A percentile compares a stretch with the other conserved stretches of the same genome.
phyloP scores from a whole-genome alignment of 2,888 invertebrate genomes.

The Argyresthia goedartella region DNA sequence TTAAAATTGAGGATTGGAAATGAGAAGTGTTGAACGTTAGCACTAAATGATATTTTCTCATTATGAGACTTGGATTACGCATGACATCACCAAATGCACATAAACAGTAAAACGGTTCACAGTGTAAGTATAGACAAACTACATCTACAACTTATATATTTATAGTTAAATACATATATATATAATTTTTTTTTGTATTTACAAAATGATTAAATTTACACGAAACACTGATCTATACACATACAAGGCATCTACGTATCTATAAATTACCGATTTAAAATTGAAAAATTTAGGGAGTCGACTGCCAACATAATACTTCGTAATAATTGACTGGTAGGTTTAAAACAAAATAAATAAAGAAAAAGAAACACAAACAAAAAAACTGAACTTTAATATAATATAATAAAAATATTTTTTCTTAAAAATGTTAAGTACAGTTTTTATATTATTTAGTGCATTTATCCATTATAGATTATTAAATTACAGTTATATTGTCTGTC shows the following conservation, averaged over 20 bases:
- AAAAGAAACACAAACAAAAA: constrained; percentile 25
- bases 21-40: too few relatives aligned
- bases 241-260: constrained; percentile 12
- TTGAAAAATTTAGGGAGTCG: constrained; percentile 69
- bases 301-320: constrained; percentile 26
- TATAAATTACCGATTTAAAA: constrained; percentile 36
- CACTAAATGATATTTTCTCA: too few relatives aligned
- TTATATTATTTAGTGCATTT: constrained; percentile 11
- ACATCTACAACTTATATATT: not conserved
- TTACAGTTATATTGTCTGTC: constrained; percentile 40
- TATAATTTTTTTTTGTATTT: not conserved
- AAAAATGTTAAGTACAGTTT: not conserved
- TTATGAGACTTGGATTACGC: too few relatives aligned
- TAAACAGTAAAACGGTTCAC: not conserved
- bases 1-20: too few relatives aligned
- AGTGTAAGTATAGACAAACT: not conserved
- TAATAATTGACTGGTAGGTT: constrained; percentile 63
- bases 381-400: constrained; percentile 5
- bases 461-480: constrained; percentile 13
- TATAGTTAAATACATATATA: too few relatives aligned
- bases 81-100: too few relatives aligned
- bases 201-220: not conserved
- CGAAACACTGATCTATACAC: constrained; percentile 9
- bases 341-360: constrained; percentile 22
- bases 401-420: constrained; percentile 12